Conservation (phyloP, 2,113 vertebrate species). For the Prietella phreatophila region DNA sequence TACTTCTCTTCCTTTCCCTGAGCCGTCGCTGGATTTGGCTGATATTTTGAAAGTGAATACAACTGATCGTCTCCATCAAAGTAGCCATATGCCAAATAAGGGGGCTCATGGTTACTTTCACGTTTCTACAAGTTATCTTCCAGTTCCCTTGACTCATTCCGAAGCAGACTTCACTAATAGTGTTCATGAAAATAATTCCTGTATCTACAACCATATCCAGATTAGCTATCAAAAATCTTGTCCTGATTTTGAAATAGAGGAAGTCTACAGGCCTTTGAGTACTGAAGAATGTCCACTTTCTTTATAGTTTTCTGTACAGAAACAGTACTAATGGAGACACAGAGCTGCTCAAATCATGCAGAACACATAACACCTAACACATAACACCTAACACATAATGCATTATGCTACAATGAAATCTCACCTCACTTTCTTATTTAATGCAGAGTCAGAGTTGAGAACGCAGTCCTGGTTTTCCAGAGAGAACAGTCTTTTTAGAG, state of each 20-base stretch:
- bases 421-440: background rate
- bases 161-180: background rate
- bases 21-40: background rate
- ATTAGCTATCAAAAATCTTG: background rate
- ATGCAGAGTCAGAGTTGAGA: background rate
- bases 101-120: conserved; percentile 8
- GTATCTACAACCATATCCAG: background rate
- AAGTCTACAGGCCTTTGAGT: background rate
- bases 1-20: background rate
- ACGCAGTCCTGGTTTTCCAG: background rate
- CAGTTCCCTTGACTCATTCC: background rate
- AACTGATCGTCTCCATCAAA: background rate
- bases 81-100: background rate
- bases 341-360: background rate
- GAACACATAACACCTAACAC: conserved; percentile 9
- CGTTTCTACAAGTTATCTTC: conserved; percentile 8
- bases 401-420: background rate
- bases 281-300: background rate
- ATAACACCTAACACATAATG: conserved; percentile 6
- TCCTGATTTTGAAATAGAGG: conserved; percentile 3
- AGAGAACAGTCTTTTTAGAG: background rate
- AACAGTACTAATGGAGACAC: background rate
- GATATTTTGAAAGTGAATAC: background rate
- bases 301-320: conserved; percentile 1
- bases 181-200: background rate